Base-by-base conservation (phyloP, 2,113 vertebrate genomes). In the Stictonetta naevosa region DNA sequence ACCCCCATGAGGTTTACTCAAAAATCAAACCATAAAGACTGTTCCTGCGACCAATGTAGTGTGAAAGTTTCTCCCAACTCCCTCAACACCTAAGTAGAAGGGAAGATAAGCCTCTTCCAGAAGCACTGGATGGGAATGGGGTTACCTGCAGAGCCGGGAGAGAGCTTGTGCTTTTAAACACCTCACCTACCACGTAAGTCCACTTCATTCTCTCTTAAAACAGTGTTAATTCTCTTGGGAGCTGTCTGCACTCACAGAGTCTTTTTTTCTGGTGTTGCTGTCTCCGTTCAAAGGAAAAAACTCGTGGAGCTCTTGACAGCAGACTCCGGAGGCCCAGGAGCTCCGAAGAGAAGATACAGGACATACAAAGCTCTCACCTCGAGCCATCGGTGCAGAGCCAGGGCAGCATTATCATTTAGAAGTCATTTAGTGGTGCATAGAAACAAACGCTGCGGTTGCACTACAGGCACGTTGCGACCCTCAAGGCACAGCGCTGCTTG, bases 391-490 rank as follows among this genome's bases (percentile, higher is more conserved):
- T 56, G 52, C 23, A n/a, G 40, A 20, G 52, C 31, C 50, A 80
- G 23, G 38, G 18, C 6, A 40, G 53, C 25, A 26, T 21, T 34
- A 44, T 55, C 38, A 90, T 67, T 64, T 4, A 60, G 16, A 22
- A 60, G 13, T 42, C 20, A 33, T 66, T 55, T 33, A 53, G 34
- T 18, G 33, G 33, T 16, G 20, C 33, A 11, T 0, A 26, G 64
- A 88, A 77, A 83, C 33, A 83, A 74, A 60, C 2, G 5, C 5
- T 0, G 1, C 21, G 23, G 62, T 3, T 64, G 52, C 34, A 60
- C 44, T 17, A 62, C 1, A 2, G 33, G 62, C 31, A n/a, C 0
- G 0, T 31, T 48, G 60, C 42, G 31, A 83, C 42, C 55, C 83
- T 80, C 38, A 26, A 64, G 66, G 42, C 18, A 68, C 48, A 53